Base-by-base conservation (phyloP, 92 coral and sea anemone species). In the Palythoa grandiflora region DNA sequence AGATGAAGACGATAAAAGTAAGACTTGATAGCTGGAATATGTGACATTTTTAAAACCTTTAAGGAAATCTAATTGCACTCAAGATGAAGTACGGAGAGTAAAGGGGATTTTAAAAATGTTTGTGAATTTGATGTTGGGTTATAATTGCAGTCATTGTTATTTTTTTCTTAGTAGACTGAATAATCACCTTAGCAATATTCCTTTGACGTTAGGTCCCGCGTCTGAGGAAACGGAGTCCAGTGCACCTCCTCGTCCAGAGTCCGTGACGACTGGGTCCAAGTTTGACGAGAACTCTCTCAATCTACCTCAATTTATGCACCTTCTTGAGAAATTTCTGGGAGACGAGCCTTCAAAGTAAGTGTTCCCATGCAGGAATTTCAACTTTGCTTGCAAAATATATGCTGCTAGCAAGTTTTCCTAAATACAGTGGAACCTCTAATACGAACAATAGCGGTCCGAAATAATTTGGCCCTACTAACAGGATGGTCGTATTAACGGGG, bases 321-420 rank as follows among this genome's bases (percentile, higher is more conserved):
- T 96, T 72, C 84, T 94, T 66, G 98, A 96, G 87, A 91, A 93
- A 39, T 96, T 96, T 88, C 92, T 96, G 36, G 99, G 99, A 4
- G 91, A 91, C 63, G 92, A 91, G 20, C 96, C 97, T 13, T 74
- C 89, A 83, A 94, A 89, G 98, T 96, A 89, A 88, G 96, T 88
- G 8, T 4, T 17, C 7, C 2, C 9, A n/a, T n/a, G n/a, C n/a
- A 63, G 70, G 9, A 2, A 7, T 63, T 63, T 11, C 2, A 55
- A 55, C 17, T 9, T 55, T 17, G 1, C 17, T 3, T 11, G 2
- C 55, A 51, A 51, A 6, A 51, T 11, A 6, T 2, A 54, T 54
- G 10, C 15, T n/a, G n/a, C n/a, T n/a, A n/a, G n/a, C n/a, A n/a
- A n/a, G n/a, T n/a, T n/a, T n/a, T n/a, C n/a, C n/a, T n/a, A n/a